Percentiles rank a stretch among this genome's conserved stretches.
Conservation (phyloP, 2,113 vertebrate species). For the Aegotheles bennettii region DNA sequence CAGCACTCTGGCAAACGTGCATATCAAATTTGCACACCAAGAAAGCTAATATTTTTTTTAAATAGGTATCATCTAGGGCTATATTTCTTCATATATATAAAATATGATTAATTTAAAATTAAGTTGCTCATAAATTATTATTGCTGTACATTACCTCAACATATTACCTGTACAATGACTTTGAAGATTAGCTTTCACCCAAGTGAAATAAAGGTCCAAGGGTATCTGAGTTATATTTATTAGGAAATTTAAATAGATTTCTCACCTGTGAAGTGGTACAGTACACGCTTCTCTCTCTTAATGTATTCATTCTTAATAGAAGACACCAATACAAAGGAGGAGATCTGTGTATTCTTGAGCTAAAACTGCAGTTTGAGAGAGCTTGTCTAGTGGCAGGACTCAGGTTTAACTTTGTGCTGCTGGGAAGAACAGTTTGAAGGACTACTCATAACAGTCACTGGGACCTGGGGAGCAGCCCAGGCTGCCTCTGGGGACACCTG, state of each 20-base stretch:
- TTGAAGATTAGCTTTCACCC: neutral
- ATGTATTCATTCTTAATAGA: neutral
- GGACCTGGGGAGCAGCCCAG: neutral
- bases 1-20: neutral
- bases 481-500: rapidly evolving
- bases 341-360: neutral
- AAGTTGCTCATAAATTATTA: neutral
- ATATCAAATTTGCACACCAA: neutral
- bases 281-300: neutral
- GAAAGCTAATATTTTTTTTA: neutral
- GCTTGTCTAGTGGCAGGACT: rapidly evolving
- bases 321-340: neutral
- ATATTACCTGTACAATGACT: neutral
- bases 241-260: neutral
- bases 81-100: neutral
- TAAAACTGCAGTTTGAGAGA: neutral
- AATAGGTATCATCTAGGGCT: neutral
- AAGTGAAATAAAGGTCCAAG: neutral
- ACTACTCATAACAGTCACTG: rapidly evolving
- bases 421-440: neutral
- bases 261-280: neutral
- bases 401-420: neutral
- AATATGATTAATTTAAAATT: neutral
- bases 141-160: neutral
- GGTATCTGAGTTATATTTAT: neutral